Evolutionary conservation across 1,140 invertebrate genomes (phyloP), one percentile per base, ranked within the genome.

Genomic region (Drosophila murphyi): DNA sequence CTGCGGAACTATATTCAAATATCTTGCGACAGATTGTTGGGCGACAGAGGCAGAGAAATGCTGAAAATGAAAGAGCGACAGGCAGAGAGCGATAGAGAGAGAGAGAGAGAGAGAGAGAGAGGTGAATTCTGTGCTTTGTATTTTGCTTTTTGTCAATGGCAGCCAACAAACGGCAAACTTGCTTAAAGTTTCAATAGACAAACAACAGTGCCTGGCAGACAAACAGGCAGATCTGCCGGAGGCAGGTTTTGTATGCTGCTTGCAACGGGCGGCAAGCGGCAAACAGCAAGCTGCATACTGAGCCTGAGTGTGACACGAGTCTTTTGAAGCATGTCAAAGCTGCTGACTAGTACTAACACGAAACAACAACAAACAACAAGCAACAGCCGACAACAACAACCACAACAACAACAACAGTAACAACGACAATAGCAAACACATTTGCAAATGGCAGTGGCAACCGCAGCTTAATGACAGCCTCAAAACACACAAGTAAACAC

Each of bases 101-200:
- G 12, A 37, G 3, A 39, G 5, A 32, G 5, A 29, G 20, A 29
- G 3, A 56, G n/a, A 6, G 29, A 7, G 29, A 12, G 31, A 4
- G 29, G 52, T 31, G 54, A 50, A 47, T 48, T 60, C 31, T 28
- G 57, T 48, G 57, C 57, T 60, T 60, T 60, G 43, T 34, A 29
- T 47, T 50, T 39, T 32, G 55, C 39, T 60, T 54, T 59, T 12
- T 68, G 76, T 52, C 48, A 76, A 52, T 50, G 68, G 56, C 61
- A 63, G 55, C 41, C 71, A 69, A 69, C 67, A 61, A 72, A 76
- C 57, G 63, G 63, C 50, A 83, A 87, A 88, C 85, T 88, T 89
- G 83, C 72, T 88, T 83, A 83, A 89, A 88, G 76, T 88, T 88
- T 88, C 80, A 80, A 83, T 83, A 89, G 73, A 83, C 77, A 88